Evolutionary conservation across 1,140 invertebrate species (phyloP).

Genomic region (Leucophenga varia): DNA sequence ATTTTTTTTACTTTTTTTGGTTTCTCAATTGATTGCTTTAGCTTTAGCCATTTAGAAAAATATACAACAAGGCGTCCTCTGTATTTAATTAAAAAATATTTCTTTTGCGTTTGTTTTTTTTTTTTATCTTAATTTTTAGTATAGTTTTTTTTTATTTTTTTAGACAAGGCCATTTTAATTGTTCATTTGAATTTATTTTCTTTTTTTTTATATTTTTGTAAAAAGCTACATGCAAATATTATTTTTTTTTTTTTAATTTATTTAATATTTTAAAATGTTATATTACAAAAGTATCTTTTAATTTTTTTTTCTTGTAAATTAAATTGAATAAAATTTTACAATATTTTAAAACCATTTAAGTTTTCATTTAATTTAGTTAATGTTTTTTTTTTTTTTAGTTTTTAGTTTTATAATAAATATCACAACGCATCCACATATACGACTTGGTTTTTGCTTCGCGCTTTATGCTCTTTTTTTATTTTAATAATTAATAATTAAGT

Average conservation of each 20-base stretch:
- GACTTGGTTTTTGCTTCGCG: conserved; percentile 8
- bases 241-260: background rate
- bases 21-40: too few relatives aligned
- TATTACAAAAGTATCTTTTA: background rate
- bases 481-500: conserved; percentile 12
- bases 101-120: conserved; percentile 6
- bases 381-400: conserved; percentile 24
- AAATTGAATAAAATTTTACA: conserved; percentile 2
- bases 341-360: background rate
- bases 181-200: conserved; percentile 5
- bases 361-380: background rate
- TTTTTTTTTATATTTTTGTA: background rate
- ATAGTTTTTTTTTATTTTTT: background rate
- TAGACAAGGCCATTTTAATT: conserved; percentile 7
- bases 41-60: background rate
- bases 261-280: background rate
- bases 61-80: conserved; percentile 27
- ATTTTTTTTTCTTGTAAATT: background rate
- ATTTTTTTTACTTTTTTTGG: too few relatives aligned
- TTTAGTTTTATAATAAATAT: conserved; percentile 50
- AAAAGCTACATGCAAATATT: background rate
- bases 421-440: conserved; percentile 47
- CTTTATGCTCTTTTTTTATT: background rate
- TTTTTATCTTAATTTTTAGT: background rate
- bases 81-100: conserved; percentile 54